Percentiles rank a stretch among this genome's conserved stretches.
These are phyloP conservation scores for Actenoides lindsayi DNA, from an alignment of 2,113 vertebrate genomes.

Conservation along the genomic window DNA sequence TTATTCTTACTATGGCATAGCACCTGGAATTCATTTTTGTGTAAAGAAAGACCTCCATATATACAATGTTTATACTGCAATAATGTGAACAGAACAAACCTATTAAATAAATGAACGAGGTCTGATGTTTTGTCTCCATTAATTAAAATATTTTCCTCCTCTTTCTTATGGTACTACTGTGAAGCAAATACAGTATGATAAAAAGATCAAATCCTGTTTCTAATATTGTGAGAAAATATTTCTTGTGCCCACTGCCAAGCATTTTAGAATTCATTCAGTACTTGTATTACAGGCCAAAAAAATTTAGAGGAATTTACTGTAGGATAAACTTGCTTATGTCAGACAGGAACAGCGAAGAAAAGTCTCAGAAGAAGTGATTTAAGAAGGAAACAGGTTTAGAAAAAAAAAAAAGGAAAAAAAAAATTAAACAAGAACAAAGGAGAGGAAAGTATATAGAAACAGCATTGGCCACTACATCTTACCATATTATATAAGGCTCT, in stretches of 20 bases:
- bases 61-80: neutral
- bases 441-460: neutral
- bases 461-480: neutral
- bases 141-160: neutral
- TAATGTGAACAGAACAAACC: neutral
- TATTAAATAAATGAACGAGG: neutral
- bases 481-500: neutral
- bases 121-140: neutral
- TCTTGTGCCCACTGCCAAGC: neutral
- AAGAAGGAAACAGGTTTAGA: neutral
- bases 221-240: neutral
- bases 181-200: neutral
- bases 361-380: neutral
- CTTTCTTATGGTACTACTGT: neutral
- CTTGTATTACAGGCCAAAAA: neutral
- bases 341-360: neutral
- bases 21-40: neutral
- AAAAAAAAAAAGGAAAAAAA: neutral
- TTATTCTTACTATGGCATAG: neutral
- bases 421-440: neutral
- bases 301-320: neutral
- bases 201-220: neutral
- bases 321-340: neutral
- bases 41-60: neutral
- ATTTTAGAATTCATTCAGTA: neutral